Evolutionary conservation across 1,140 invertebrate species (phyloP).

Genomic region (Cydia splendana): DNA sequence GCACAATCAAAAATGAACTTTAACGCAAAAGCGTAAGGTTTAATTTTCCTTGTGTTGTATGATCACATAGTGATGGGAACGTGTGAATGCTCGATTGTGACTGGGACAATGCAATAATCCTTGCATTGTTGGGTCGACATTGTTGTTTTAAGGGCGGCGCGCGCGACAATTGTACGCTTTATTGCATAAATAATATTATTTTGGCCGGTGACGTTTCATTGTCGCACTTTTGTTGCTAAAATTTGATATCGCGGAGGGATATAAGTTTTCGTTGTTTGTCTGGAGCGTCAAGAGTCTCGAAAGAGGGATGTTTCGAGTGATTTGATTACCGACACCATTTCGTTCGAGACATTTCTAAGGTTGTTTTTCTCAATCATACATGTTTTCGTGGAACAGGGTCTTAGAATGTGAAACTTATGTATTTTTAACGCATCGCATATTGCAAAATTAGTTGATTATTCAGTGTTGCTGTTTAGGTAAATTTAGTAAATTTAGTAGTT

Average conservation of each 20-base stretch:
- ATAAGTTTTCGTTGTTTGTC: constrained; percentile 19
- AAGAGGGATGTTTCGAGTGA: not conserved
- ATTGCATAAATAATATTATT: constrained; percentile 41
- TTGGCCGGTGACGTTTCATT: constrained; percentile 33
- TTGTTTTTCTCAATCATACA: not conserved
- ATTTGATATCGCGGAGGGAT: constrained; percentile 21
- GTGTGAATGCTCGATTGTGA: constrained; percentile 37
- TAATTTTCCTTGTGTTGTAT: not conserved
- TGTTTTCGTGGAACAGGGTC: no score
- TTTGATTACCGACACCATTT: not conserved
- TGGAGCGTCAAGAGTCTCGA: not conserved
- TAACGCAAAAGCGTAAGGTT: constrained; percentile 28
- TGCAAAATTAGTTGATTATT: no score
- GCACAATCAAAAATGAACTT: constrained; percentile 46
- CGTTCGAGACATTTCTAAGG: not conserved
- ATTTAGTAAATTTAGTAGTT: no score
- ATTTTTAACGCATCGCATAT: no score
- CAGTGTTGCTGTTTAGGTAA: no score
- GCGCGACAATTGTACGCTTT: constrained; percentile 39
- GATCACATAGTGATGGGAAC: constrained; percentile 6
- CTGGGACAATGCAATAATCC: constrained; percentile 72
- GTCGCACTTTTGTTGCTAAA: constrained; percentile 31
- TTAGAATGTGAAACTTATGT: no score
- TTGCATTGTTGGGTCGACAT: constrained; percentile 76
- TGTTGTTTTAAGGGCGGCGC: constrained; percentile 38